Base-by-base conservation (phyloP, 2,113 vertebrate genomes). In the Andinoacara biseriatus region DNA sequence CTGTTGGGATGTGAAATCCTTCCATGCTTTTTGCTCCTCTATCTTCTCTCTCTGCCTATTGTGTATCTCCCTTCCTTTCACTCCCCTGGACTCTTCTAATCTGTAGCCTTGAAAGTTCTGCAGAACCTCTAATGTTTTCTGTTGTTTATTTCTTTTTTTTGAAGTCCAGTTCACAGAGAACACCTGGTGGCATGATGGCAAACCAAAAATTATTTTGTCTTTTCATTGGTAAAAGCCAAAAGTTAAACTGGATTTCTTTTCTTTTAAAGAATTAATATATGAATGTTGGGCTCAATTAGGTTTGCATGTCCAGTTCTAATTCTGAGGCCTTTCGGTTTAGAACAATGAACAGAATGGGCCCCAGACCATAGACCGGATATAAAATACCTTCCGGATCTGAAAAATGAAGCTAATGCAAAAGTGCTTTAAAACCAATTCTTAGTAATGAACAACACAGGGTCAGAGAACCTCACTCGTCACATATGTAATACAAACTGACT, bases 1-100 rank as follows among this genome's bases (percentile, higher is more conserved):
- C 59, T 13, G 67, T 58, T 74, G 63, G 75, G 56, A 89, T 78
- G 62, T 56, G 18, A 81, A 74, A 78, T 62, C 10, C 29, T 83
- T 81, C 58, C 63, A 31, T 82, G 56, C 54, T 77, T 81, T 75
- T 76, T 31, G 31, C 49, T 87, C 52, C 52, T 60, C 29, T 90
- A 74, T 91, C 84, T 81, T 60, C 38, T 60, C 60, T 69, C 61
- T 46, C 24, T 57, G 29, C 24, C 40, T 24, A 74, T 78, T 82
- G 62, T 86, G 75, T 49, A 83, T 74, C 83, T 86, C 40, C 57
- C 74, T 87, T 87, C 86, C 81, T 89, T 79, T 90, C 69, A 92
- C 80, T 89, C 90, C 92, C 78, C 17, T 82, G 11, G 18, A 52
- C 60, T 81, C 7, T 43, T 86, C 65, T 24, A 33, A 72, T 85